Percentiles rank a stretch among this genome's conserved stretches.
phyloP scores from a whole-genome alignment of 2,888 invertebrate genomes.

The Tinea pellionella region DNA sequence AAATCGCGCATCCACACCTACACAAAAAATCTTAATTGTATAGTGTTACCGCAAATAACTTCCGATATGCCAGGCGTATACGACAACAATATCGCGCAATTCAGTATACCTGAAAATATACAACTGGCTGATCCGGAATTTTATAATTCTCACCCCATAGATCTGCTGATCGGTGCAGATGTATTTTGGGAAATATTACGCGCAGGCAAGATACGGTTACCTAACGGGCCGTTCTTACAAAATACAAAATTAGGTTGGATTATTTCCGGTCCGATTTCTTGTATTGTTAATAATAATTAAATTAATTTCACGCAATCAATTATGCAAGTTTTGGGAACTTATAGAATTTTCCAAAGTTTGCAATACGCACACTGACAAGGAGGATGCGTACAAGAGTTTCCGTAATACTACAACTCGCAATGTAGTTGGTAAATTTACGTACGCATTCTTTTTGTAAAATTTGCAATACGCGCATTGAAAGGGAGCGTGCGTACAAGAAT shows the following conservation, averaged over 20 bases:
- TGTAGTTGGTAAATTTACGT: conserved; percentile 19
- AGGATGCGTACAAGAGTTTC: conserved; percentile 19
- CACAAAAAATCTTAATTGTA: not conserved
- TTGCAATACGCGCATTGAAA: too few relatives aligned
- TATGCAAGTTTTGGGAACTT: conserved; percentile 19
- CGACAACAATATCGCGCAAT: not conserved
- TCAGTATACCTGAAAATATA: conserved; percentile 13
- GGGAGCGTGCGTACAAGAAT: too few relatives aligned
- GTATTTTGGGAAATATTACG: conserved; percentile 20
- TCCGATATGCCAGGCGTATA: not conserved
- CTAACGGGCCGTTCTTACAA: conserved; percentile 18
- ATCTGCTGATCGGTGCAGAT: conserved; percentile 20
- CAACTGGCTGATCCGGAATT: conserved; percentile 19
- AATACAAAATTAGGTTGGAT: conserved; percentile 20
- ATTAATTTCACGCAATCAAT: conserved; percentile 16
- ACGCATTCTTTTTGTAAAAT: too few relatives aligned
- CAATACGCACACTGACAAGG: conserved; percentile 1
- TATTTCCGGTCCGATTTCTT: conserved; percentile 17
- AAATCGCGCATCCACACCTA: conserved; percentile 1
- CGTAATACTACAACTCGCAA: conserved; percentile 17
- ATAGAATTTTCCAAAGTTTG: conserved; percentile 16
- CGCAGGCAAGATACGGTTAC: conserved; percentile 17
- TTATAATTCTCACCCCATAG: conserved; percentile 16
- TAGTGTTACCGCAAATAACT: conserved; percentile 17
- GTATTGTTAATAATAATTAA: conserved; percentile 13